A percentile compares a stretch with the other conserved stretches of the same genome.
phyloP scores from a whole-genome alignment of 2,797 vertebrate genomes.

The Sciurus vulgaris region DNA sequence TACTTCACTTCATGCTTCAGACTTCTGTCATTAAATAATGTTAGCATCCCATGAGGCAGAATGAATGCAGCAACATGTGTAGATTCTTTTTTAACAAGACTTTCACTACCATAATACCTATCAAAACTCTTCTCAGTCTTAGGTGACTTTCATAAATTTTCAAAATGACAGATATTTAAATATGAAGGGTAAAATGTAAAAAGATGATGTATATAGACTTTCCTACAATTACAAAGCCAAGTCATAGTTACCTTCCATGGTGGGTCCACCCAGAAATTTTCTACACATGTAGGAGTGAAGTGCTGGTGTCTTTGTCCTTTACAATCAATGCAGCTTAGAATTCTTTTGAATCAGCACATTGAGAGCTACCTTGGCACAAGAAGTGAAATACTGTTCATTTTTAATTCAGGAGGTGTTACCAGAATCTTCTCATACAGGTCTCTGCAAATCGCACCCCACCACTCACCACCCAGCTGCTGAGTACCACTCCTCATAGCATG shows the following conservation, averaged over 20 bases:
- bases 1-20: background rate
- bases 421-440: background rate
- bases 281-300: background rate
- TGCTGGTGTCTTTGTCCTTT: background rate
- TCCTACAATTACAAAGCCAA: background rate
- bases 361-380: background rate
- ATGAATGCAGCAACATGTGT: background rate
- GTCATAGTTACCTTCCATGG: background rate
- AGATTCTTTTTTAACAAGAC: background rate
- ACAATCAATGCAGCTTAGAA: background rate
- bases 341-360: background rate
- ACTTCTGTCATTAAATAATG: slow-evolving; percentile 10
- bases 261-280: background rate
- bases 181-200: slow-evolving; percentile 26
- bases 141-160: slow-evolving; percentile 1
- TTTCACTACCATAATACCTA: slow-evolving; percentile 21
- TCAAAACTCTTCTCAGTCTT: background rate
- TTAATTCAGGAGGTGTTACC: background rate
- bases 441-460: background rate
- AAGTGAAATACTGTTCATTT: background rate
- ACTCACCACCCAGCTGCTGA: no score
- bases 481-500: background rate
- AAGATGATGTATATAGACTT: background rate
- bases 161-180: background rate
- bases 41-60: background rate